Percentiles rank a stretch among this genome's conserved stretches.
phyloP scores from a whole-genome alignment of 2,113 vertebrate genomes.

The Petaurus breviceps region DNA sequence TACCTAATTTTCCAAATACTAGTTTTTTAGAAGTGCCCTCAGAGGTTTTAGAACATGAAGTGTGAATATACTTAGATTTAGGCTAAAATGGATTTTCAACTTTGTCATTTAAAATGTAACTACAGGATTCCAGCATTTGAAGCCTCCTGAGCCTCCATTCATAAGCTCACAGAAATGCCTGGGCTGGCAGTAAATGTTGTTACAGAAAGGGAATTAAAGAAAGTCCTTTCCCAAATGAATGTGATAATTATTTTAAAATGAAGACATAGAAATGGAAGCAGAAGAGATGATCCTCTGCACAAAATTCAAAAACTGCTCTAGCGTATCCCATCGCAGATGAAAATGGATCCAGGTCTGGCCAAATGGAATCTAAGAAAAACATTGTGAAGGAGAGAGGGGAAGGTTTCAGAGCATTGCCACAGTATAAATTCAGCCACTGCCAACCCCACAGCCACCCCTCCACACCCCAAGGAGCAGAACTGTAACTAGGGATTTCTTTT shows the following conservation, averaged over 20 bases:
- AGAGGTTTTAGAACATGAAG: background rate
- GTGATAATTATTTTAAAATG: background rate
- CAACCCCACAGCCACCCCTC: background rate
- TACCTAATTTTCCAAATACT: constrained; percentile 4
- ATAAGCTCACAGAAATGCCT: constrained; percentile 20
- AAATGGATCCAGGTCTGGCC: background rate
- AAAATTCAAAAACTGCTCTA: background rate
- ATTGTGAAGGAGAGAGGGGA: background rate
- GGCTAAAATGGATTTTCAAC: constrained; percentile 43
- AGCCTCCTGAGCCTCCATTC: background rate
- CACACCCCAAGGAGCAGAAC: background rate
- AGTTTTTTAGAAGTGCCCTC: background rate
- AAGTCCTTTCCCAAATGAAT: background rate
- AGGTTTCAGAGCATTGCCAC: background rate
- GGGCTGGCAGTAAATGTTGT: background rate
- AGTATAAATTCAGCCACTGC: background rate
- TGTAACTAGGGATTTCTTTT: background rate
- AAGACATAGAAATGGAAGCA: background rate
- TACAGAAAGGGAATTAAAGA: constrained; percentile 24
- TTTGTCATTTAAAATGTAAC: constrained; percentile 13
- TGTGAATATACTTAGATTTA: constrained; percentile 1
- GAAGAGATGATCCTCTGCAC: background rate
- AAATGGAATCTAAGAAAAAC: background rate
- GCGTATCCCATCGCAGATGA: background rate
- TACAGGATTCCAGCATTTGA: background rate